Evolutionary conservation across 2,113 vertebrate genomes (phyloP).

Genomic region (Lophura nycthemera): DNA sequence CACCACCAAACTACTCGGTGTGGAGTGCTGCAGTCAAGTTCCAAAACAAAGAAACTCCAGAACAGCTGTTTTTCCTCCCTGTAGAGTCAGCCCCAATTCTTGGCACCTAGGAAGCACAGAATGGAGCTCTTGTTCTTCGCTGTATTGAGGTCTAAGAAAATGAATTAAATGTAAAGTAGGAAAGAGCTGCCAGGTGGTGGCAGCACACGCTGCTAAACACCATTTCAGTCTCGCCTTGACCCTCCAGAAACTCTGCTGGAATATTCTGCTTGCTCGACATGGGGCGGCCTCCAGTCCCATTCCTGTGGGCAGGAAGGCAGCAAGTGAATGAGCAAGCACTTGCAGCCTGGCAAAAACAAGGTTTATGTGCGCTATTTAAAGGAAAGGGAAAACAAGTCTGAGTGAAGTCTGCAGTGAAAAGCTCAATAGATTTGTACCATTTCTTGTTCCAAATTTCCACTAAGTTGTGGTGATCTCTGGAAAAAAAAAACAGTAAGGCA

Average conservation of each 20-base stretch:
- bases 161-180: not conserved
- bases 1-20: not conserved
- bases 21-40: fast-evolving
- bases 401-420: not conserved
- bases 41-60: not conserved
- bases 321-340: slow-evolving; percentile 13
- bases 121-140: not conserved
- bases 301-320: slow-evolving; percentile 31
- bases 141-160: fast-evolving
- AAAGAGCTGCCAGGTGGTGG: slow-evolving; percentile 15
- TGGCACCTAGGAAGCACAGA: fast-evolving
- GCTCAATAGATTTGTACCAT: not conserved
- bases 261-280: not conserved
- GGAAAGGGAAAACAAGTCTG: not conserved
- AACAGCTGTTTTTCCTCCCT: not conserved
- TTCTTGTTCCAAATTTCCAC: not conserved
- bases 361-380: not conserved
- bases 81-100: not conserved
- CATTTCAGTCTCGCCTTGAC: not conserved
- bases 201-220: slow-evolving; percentile 6
- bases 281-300: not conserved
- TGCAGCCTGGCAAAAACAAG: slow-evolving; percentile 15
- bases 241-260: not conserved
- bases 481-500: not conserved
- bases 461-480: not conserved